phyloP scores from a whole-genome alignment of 37 sponge, comb jelly and placozoan species.

The Bolinopsis microptera region DNA sequence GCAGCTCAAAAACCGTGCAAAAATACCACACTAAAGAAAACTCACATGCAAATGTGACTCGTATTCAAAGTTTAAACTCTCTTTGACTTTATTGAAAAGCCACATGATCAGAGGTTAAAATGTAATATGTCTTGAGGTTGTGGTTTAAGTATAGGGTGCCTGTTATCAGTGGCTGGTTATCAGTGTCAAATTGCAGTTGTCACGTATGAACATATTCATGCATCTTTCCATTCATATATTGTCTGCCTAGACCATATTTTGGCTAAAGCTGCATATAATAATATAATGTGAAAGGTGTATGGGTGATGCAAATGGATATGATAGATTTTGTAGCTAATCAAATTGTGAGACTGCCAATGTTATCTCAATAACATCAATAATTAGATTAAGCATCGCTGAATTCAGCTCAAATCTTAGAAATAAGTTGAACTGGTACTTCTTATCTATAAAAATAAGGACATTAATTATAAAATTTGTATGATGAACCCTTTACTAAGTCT shows the following conservation, averaged over 20 bases:
- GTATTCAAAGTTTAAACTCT: conserved; percentile 38
- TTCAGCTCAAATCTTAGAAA: too few relatives aligned
- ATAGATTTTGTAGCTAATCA: too few relatives aligned
- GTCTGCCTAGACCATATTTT: background rate
- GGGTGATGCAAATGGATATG: too few relatives aligned
- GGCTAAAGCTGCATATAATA: too few relatives aligned
- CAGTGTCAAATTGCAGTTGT: background rate
- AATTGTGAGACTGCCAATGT: too few relatives aligned
- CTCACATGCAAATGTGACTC: conserved; percentile 47
- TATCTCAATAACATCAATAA: too few relatives aligned
- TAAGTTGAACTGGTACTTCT: too few relatives aligned
- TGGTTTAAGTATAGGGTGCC: background rate
- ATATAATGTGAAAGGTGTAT: too few relatives aligned
- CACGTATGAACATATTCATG: background rate
- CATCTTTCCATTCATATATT: background rate
- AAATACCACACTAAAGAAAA: background rate
- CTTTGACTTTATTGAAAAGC: conserved; percentile 42
- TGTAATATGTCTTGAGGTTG: background rate
- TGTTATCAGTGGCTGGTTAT: background rate
- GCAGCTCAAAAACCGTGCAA: background rate
- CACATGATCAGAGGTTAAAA: background rate
- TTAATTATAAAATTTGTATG: too few relatives aligned
- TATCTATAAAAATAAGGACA: too few relatives aligned
- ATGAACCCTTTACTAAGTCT: too few relatives aligned
- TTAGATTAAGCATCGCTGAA: too few relatives aligned